Evolutionary conservation across 2,888 invertebrate species (phyloP).

Genomic region (Pomacea canaliculata): DNA sequence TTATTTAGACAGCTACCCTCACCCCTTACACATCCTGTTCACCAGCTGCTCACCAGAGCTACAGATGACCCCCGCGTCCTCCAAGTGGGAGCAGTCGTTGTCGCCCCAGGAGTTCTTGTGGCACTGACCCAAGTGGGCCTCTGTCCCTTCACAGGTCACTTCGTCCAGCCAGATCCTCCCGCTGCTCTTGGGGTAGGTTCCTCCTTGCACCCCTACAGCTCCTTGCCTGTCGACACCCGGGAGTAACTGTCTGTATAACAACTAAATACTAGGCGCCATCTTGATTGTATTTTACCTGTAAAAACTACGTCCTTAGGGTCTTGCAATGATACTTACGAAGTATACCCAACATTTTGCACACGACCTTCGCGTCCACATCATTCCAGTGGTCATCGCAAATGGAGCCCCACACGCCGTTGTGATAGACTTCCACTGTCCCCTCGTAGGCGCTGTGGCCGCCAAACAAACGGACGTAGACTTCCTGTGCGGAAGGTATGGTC

Average conservation of each 20-base stretch:
- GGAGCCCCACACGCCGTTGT: conserved; percentile 49
- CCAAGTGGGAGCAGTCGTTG: conserved; percentile 40
- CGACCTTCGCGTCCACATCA: conserved; percentile 42
- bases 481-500: conserved; percentile 11
- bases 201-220: conserved; percentile 14
- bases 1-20: too few relatives aligned
- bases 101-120: conserved; percentile 36
- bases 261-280: too few relatives aligned
- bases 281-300: too few relatives aligned
- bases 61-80: conserved; percentile 49
- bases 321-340: conserved; percentile 20
- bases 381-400: conserved; percentile 53
- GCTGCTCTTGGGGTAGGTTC: conserved; percentile 14
- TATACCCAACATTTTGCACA: conserved; percentile 59
- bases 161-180: conserved; percentile 41
- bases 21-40: too few relatives aligned
- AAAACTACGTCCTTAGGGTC: too few relatives aligned
- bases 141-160: conserved; percentile 76
- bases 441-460: conserved; percentile 44
- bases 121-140: conserved; percentile 74
- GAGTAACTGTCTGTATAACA: too few relatives aligned
- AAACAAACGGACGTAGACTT: conserved; percentile 42
- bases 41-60: conserved; percentile 10
- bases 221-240: conserved; percentile 14
- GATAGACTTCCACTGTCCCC: conserved; percentile 50